A percentile compares a stretch with the other conserved stretches of the same genome.
Conservation (phyloP, 2,888 invertebrate genomes). For the Stenichneumon culpator region DNA sequence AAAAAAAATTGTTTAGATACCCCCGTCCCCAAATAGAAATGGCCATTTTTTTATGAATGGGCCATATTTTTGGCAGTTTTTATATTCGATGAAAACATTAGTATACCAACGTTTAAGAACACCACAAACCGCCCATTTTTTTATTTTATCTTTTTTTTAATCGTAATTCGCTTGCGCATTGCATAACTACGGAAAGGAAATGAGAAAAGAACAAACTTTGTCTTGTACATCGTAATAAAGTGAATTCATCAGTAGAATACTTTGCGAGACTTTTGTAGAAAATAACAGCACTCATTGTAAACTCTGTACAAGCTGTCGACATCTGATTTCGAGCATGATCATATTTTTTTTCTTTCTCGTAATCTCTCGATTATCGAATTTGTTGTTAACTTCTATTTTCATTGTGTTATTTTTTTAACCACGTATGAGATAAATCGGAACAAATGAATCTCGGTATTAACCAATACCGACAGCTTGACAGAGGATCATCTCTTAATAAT, state of each 20-base stretch:
- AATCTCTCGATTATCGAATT: slow-evolving; percentile 28
- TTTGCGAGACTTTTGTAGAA: slow-evolving; percentile 54
- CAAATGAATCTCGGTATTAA: slow-evolving; percentile 12
- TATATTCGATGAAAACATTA: slow-evolving; percentile 58
- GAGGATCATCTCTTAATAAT: slow-evolving; percentile 76
- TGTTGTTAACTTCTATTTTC: slow-evolving; percentile 25
- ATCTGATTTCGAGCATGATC: slow-evolving; percentile 30
- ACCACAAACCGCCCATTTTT: background rate
- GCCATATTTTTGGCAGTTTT: slow-evolving; percentile 78
- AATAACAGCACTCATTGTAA: slow-evolving; percentile 78
- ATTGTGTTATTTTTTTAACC: slow-evolving; percentile 19
- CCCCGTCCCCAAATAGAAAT: slow-evolving; percentile 40
- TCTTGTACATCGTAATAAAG: slow-evolving; percentile 49
- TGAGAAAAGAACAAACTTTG: slow-evolving; percentile 16
- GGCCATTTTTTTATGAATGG: slow-evolving; percentile 50
- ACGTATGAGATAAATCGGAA: background rate
- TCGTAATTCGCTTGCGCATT: slow-evolving; percentile 49
- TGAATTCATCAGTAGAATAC: slow-evolving; percentile 47
- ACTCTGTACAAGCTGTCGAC: slow-evolving; percentile 80
- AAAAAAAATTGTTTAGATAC: slow-evolving; percentile 57
- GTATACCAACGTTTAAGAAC: slow-evolving; percentile 26
- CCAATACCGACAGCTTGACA: slow-evolving; percentile 78
- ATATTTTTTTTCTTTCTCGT: slow-evolving; percentile 27
- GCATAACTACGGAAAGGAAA: slow-evolving; percentile 40
- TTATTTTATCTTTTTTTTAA: slow-evolving; percentile 27